phyloP scores from a whole-genome alignment of 2,113 vertebrate species.

The Zosterops hypoxanthus region DNA sequence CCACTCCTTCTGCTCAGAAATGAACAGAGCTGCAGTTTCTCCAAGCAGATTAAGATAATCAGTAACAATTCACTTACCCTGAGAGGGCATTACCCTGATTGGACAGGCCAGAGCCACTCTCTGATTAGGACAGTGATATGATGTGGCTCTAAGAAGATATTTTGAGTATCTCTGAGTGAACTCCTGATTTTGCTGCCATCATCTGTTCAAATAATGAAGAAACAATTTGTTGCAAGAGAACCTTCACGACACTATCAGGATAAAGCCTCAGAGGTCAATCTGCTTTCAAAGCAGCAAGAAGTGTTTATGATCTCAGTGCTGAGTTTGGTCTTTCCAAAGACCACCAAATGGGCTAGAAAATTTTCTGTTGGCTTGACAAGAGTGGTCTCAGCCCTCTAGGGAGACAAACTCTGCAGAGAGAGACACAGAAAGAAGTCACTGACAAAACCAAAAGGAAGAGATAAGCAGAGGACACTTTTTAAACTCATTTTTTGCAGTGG shows the following conservation, averaged over 20 bases:
- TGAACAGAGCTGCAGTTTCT: background rate
- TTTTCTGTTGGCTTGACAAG: background rate
- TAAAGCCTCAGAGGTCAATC: background rate
- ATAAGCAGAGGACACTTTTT: background rate
- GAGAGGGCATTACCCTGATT: conserved; percentile 2
- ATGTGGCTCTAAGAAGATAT: background rate
- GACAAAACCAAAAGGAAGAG: background rate
- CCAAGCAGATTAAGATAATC: background rate
- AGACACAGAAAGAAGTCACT: background rate
- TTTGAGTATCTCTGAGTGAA: background rate
- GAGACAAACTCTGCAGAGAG: background rate
- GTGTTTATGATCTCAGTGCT: background rate
- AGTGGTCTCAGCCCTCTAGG: background rate
- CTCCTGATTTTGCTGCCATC: conserved; percentile 56
- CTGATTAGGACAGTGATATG: background rate
- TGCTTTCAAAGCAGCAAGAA: background rate
- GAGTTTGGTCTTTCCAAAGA: background rate
- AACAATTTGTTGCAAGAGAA: background rate
- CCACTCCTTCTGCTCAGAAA: background rate
- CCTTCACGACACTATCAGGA: background rate
- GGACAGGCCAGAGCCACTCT: background rate
- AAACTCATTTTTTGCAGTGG: background rate
- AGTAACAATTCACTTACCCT: background rate
- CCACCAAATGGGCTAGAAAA: background rate
- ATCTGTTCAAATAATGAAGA: conserved; percentile 33